A percentile compares a stretch with the other conserved stretches of the same genome.
These are phyloP conservation scores for Ormyrus labotus DNA, from an alignment of 2,888 invertebrate genomes.

Conservation along the genomic window DNA sequence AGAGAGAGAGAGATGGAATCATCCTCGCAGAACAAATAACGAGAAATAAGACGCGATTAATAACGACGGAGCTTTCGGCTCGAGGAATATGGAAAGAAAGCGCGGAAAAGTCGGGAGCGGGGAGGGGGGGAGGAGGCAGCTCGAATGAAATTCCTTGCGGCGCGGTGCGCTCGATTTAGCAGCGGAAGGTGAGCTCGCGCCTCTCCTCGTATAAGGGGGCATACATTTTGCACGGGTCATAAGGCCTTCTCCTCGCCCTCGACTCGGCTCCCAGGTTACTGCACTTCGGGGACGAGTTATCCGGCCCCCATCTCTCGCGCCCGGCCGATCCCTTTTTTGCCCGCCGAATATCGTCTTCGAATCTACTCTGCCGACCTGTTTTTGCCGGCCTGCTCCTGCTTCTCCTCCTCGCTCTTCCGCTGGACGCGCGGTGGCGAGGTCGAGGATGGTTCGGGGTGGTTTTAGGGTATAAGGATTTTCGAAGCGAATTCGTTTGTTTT, in stretches of 20 bases:
- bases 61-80: conserved; percentile 6
- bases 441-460: no score
- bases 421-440: no score
- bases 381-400: no score
- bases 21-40: conserved; percentile 20
- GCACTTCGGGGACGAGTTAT: conserved; percentile 73
- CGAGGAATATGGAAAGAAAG: background rate
- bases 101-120: background rate
- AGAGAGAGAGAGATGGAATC: background rate
- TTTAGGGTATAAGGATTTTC: no score
- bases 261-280: conserved; percentile 68
- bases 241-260: conserved; percentile 65
- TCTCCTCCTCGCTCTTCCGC: no score
- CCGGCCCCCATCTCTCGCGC: conserved; percentile 58
- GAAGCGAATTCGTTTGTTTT: no score
- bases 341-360: background rate
- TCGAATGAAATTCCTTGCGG: conserved; percentile 64
- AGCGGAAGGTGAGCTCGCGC: conserved; percentile 24
- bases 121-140: conserved; percentile 49
- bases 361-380: no score
- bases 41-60: conserved; percentile 57
- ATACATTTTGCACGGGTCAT: conserved; percentile 73
- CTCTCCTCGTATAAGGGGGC: conserved; percentile 61
- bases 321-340: background rate
- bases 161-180: conserved; percentile 66